Base-by-base conservation (phyloP, 2,797 vertebrate genomes). In the Atherinosoma microstoma region DNA sequence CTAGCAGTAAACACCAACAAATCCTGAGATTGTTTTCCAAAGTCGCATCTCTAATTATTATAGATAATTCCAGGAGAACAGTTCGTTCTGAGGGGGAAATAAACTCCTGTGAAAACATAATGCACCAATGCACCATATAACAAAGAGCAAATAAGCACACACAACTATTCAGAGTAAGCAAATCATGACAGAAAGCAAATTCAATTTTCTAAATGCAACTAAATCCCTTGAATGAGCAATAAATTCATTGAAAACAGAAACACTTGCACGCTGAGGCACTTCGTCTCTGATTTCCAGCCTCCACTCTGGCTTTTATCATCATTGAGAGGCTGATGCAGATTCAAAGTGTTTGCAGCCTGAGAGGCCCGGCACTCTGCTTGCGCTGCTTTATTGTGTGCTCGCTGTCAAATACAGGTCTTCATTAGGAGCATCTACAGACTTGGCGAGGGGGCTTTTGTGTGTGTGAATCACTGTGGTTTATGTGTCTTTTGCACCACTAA, bases 401-500 rank as follows among this genome's bases (percentile, higher is more conserved):
- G 60, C 84, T 74, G 79, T 88, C 83, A 90, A 93, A 90, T 82
- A 90, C 82, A 92, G 84, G 82, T 88, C 92, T 95, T 95, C 94
- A 96, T 95, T 95, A 94, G 93, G 89, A 84, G 88, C 82, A 78
- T 67, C 40, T 3, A 29, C 72, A 84, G 89, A 79, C 85, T 64
- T 75, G 78, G 82, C 61, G 81, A 83, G 84, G 81, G 15, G 82
- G 88, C 91, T 93, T 94, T 93, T 91, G 85, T 89, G 80, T 42
- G 75, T 3, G 30, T 78, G 91, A 91, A 94, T 93, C 94, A 95
- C 93, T 76, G 91, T 85, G 93, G 87, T 94, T 94, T 94, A 94
- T 95, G 94, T 91, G 90, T 89, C 89, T 87, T 89, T 86, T 86
- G 84, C 84, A 49, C 60, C 87, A 59, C 89, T 92, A 92, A 94